Evolutionary conservation across 2,797 vertebrate species (phyloP).

Genomic region (Lithobates pipiens): DNA sequence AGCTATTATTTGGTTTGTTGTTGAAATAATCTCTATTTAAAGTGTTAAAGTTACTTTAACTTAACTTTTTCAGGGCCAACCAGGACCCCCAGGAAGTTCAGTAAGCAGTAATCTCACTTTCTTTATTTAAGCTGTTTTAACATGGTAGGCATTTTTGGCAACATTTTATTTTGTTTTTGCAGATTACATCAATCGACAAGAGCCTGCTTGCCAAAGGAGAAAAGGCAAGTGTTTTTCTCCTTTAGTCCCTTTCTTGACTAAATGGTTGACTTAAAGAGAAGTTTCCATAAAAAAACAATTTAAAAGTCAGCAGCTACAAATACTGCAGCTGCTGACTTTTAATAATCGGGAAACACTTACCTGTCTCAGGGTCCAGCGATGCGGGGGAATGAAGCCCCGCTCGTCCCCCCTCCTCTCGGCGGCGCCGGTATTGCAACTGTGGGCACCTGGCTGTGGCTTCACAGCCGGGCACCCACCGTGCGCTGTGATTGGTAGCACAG

Average conservation of each 20-base stretch:
- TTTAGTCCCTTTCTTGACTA: neutral
- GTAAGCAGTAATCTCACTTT: constrained; percentile 61
- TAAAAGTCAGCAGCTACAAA: too few relatives aligned
- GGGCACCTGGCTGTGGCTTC: too few relatives aligned
- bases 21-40: neutral
- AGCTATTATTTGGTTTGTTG: neutral
- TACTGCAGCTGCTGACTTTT: too few relatives aligned
- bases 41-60: neutral
- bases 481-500: too few relatives aligned
- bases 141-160: neutral
- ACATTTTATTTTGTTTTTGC: constrained; percentile 39
- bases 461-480: too few relatives aligned
- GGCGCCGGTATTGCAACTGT: too few relatives aligned
- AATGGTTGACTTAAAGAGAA: neutral
- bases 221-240: constrained; percentile 77
- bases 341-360: too few relatives aligned
- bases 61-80: constrained; percentile 78
- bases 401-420: too few relatives aligned
- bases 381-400: too few relatives aligned
- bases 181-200: constrained; percentile 75
- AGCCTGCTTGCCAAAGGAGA: constrained; percentile 76
- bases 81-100: constrained; percentile 72
- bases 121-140: neutral
- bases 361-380: too few relatives aligned
- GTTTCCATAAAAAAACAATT: too few relatives aligned